phyloP scores from a whole-genome alignment of 1,140 invertebrate genomes.

The Drosophila kurseongensis region DNA sequence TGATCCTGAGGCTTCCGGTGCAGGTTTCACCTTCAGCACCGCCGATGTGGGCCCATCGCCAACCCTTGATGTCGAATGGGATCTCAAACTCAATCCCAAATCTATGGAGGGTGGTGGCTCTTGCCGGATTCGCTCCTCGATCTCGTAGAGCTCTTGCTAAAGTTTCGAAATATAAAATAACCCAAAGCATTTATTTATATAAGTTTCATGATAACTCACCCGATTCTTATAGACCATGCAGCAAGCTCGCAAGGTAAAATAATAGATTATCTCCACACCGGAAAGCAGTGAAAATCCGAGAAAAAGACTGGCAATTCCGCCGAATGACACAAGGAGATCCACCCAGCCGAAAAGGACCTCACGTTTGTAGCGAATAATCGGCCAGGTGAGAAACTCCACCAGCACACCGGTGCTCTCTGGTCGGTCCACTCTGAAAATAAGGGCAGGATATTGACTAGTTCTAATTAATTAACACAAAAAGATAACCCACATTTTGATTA shows the following conservation, averaged over 20 bases:
- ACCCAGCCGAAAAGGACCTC: conserved; percentile 92
- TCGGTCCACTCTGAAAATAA: conserved; percentile 50
- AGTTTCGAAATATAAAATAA: neutral
- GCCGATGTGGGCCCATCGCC: conserved; percentile 16
- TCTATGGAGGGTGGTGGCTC: conserved; percentile 74
- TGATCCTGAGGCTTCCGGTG: neutral
- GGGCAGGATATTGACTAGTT: no score
- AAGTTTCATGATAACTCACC: conserved; percentile 25
- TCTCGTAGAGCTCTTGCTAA: conserved; percentile 79
- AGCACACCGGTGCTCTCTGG: conserved; percentile 63
- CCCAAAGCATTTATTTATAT: neutral
- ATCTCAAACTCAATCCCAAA: conserved; percentile 57
- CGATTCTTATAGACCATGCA: conserved; percentile 86
- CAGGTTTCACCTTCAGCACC: conserved; percentile 56
- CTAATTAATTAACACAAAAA: no score
- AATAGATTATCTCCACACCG: conserved; percentile 90
- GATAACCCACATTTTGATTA: conserved; percentile 85
- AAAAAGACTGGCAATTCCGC: conserved; percentile 89
- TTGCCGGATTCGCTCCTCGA: conserved; percentile 69
- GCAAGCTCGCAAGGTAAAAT: conserved; percentile 89
- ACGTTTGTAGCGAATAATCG: conserved; percentile 89
- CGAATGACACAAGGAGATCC: conserved; percentile 88
- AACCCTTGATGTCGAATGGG: conserved; percentile 31
- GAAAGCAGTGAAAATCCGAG: conserved; percentile 90
- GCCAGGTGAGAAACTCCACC: conserved; percentile 89